Base-by-base conservation (phyloP, 35 echinoderm and acorn worm genomes). In the Stichopus chloronotus region DNA sequence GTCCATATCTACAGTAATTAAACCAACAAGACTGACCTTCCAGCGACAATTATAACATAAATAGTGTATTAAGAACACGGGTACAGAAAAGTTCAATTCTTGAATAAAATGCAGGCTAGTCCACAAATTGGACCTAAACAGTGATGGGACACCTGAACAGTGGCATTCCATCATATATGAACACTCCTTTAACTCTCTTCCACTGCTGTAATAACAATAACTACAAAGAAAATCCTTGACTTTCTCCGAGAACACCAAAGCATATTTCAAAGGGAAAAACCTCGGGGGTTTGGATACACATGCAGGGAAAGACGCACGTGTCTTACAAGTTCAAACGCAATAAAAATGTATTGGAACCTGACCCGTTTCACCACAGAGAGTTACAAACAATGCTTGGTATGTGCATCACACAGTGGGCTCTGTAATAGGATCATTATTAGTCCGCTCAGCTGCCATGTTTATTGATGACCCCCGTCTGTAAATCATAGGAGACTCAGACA, bases 341-440 rank as follows among this genome's bases (percentile, higher is more conserved):
- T 7, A 85, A 59, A 1, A 43, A 43, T 43, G 17, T 19, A 58
- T 17, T 8, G 57, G 82, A 85, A 85, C 58, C 52, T 85, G 55
- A 85, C 82, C 82, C 55, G 58, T 85, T 58, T 57, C 57, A 85
- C 82, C 21, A 20, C 11, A 10, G 82, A 85, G 82, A 58, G 82
- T 58, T 85, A 57, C 30, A 53, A 58, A 58, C 82, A 57, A 85
- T 85, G 82, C 82, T 53, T 7, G 82, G 82, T 85, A 85, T 85
- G 82, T 16, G 58, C 24, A 58, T 58, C 16, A 85, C 82, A 85
- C 82, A 58, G 82, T 85, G 57, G 69, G 82, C 58, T 16, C 82
- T 20, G 23, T 85, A 58, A 85, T 19, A 0, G 7, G 58, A 85
- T 21, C 82, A n/a, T 2, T 85, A 58, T 85, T 23, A 23, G 82